A percentile compares a stretch with the other conserved stretches of the same genome.
Evolutionary conservation across 2,113 vertebrate genomes (phyloP).

Genomic region (Corydoras sp.): DNA sequence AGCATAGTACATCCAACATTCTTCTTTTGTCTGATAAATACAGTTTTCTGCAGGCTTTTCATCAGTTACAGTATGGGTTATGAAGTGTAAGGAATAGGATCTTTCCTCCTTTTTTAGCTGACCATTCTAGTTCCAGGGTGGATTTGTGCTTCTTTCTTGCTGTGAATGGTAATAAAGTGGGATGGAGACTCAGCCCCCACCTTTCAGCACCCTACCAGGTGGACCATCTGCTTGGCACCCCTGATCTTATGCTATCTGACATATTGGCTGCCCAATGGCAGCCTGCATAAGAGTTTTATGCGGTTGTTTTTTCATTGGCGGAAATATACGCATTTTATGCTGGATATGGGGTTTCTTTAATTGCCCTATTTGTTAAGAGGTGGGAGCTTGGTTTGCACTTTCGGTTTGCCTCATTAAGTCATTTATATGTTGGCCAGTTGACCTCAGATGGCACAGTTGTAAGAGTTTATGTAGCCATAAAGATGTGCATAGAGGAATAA

Average conservation of each 20-base stretch:
- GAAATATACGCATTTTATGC: slow-evolving; percentile 20
- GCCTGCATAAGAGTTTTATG: slow-evolving; percentile 46
- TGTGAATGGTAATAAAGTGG: slow-evolving; percentile 71
- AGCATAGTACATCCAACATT: not conserved
- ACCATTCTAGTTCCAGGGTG: slow-evolving; percentile 45
- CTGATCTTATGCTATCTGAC: slow-evolving; percentile 62
- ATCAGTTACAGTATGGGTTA: slow-evolving; percentile 45
- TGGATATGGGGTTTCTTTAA: slow-evolving; percentile 50
- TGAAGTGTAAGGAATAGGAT: slow-evolving; percentile 48
- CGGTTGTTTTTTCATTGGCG: slow-evolving; percentile 23
- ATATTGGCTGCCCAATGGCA: slow-evolving; percentile 56
- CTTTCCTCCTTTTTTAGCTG: slow-evolving; percentile 46
- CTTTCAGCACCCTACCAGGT: slow-evolving; percentile 69
- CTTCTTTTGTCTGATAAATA: slow-evolving; percentile 28
- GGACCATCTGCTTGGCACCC: slow-evolving; percentile 75
- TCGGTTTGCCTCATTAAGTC: slow-evolving; percentile 21
- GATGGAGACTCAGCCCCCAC: slow-evolving; percentile 54
- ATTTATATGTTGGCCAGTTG: slow-evolving; percentile 21
- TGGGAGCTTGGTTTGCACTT: slow-evolving; percentile 11
- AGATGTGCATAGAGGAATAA: no score
- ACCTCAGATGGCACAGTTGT: slow-evolving; percentile 9
- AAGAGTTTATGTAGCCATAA: not conserved
- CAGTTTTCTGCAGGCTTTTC: slow-evolving; percentile 28
- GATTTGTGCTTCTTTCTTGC: slow-evolving; percentile 56
- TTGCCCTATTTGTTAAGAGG: slow-evolving; percentile 47